phyloP scores from a whole-genome alignment of 1,140 invertebrate species.

The Drosophila arawakana region DNA sequence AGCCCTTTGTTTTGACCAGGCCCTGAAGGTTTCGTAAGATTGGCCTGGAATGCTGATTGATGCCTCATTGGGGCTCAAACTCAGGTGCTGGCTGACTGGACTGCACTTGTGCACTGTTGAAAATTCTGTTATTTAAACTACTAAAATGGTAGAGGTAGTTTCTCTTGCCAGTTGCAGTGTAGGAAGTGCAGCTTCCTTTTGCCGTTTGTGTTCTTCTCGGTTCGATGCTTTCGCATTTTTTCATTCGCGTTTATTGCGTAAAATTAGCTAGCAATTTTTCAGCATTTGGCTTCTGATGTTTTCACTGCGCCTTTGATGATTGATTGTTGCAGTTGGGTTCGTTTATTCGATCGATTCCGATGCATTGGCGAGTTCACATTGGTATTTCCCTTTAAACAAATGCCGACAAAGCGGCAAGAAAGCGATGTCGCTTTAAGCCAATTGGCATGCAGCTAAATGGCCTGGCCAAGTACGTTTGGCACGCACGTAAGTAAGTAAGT shows the following conservation, averaged over 20 bases:
- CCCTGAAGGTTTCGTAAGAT: neutral
- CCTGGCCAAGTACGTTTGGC: neutral
- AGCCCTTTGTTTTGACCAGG: neutral
- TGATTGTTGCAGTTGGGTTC: slow-evolving; percentile 42
- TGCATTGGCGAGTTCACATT: slow-evolving; percentile 46
- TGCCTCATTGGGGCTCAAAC: slow-evolving; percentile 24
- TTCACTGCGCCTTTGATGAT: slow-evolving; percentile 48
- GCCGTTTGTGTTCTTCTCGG: slow-evolving; percentile 40
- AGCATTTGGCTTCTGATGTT: slow-evolving; percentile 39
- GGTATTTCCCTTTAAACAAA: slow-evolving; percentile 62
- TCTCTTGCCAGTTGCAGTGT: neutral
- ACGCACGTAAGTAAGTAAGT: neutral
- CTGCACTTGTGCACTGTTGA: slow-evolving; percentile 1
- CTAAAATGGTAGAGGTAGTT: too few species aligned
- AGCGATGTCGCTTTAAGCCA: slow-evolving; percentile 54
- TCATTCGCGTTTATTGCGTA: slow-evolving; percentile 41
- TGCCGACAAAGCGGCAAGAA: slow-evolving; percentile 51
- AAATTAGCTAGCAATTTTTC: slow-evolving; percentile 72
- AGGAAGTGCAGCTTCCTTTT: slow-evolving; percentile 69
- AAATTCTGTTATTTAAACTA: too few species aligned
- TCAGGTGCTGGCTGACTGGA: slow-evolving; percentile 32
- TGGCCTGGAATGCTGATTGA: slow-evolving; percentile 32
- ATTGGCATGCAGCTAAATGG: slow-evolving; percentile 49
- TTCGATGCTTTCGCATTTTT: slow-evolving; percentile 55
- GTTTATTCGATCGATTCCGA: slow-evolving; percentile 47